Evolutionary conservation across 2,113 vertebrate genomes (phyloP).

Genomic region (Ophthalmolycus amberensis): DNA sequence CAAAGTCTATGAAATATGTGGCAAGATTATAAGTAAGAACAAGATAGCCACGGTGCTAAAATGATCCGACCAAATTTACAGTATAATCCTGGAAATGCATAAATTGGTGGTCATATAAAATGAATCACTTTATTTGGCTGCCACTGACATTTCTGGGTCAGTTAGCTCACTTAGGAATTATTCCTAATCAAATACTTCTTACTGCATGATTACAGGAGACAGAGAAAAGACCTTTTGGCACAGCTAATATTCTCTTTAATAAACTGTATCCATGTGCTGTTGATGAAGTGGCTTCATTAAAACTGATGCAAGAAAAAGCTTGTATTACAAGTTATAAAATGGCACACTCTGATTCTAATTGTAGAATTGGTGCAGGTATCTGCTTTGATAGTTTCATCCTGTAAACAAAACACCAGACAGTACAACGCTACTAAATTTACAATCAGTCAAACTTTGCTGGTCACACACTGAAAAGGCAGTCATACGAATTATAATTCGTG

Average conservation of each 20-base stretch:
- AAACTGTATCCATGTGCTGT: neutral
- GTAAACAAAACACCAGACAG: constrained; percentile 3
- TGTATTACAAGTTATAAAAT: neutral
- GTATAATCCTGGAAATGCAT: neutral
- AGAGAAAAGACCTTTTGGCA: constrained; percentile 3
- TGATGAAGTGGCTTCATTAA: neutral
- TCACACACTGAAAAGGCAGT: constrained; percentile 25
- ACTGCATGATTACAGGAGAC: neutral
- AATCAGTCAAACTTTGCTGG: constrained; percentile 19
- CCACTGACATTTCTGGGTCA: neutral
- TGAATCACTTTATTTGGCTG: constrained; percentile 2
- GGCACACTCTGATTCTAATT: neutral
- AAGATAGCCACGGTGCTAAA: constrained; percentile 11
- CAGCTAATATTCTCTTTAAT: neutral
- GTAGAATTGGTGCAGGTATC: neutral
- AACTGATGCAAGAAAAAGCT: neutral
- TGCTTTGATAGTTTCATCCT: neutral
- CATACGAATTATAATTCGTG: neutral
- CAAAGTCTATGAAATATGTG: neutral
- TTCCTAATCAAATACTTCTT: constrained; percentile 7
- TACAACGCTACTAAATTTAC: constrained; percentile 3
- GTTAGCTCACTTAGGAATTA: neutral
- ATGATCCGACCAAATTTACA: neutral
- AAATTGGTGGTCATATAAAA: neutral
- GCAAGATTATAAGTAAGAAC: neutral